These are phyloP conservation scores for Cantharis flavilabris DNA, from an alignment of 2,888 invertebrate species.

Conservation along the genomic window DNA sequence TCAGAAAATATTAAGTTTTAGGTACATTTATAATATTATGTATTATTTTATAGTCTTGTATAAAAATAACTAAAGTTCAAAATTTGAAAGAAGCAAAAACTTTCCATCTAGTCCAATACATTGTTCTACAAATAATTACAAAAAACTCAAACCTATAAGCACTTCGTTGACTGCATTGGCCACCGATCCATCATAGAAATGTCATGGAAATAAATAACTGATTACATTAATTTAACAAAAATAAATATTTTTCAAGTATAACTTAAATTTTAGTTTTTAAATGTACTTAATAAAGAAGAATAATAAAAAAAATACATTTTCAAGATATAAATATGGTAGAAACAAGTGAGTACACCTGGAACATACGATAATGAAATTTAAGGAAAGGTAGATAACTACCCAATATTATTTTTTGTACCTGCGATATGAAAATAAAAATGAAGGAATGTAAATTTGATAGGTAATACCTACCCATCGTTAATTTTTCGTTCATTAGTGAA, in stretches of 20 bases:
- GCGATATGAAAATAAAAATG: too few relatives aligned
- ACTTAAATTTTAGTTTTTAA: not conserved
- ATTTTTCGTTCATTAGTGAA: too few relatives aligned
- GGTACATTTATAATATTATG: too few relatives aligned
- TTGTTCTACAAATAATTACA: not conserved
- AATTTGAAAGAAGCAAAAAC: not conserved
- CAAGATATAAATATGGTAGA: not conserved
- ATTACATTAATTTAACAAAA: not conserved
- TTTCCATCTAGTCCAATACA: not conserved
- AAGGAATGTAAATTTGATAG: too few relatives aligned
- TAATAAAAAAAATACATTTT: not conserved
- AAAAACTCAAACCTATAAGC: conserved; percentile 55
- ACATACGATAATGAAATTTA: not conserved
- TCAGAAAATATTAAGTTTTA: too few relatives aligned
- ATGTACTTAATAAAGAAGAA: not conserved
- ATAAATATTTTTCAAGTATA: conserved; percentile 26
- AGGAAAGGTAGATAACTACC: not conserved
- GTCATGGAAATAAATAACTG: conserved; percentile 45
- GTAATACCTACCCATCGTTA: too few relatives aligned
- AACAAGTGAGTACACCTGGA: not conserved
- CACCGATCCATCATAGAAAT: conserved; percentile 45
- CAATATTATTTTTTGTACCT: too few relatives aligned
- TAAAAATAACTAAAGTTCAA: not conserved
- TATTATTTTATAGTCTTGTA: not conserved
- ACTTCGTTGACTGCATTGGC: conserved; percentile 55